These are phyloP conservation scores for Nerophis lumbriciformis DNA, from an alignment of 2,113 vertebrate species.

Conservation along the genomic window DNA sequence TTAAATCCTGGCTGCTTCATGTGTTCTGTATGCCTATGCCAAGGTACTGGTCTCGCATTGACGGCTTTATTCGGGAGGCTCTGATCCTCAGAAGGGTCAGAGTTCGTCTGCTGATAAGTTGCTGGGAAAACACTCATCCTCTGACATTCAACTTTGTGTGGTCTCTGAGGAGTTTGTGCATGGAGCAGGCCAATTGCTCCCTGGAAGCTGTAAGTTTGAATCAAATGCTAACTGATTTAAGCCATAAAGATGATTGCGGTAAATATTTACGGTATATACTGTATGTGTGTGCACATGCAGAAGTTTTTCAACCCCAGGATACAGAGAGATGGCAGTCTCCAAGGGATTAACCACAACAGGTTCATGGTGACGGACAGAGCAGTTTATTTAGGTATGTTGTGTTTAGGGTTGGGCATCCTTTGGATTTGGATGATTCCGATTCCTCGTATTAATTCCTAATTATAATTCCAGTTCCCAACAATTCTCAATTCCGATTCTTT, in stretches of 20 bases:
- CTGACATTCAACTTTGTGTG: constrained; percentile 92
- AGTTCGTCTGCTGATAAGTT: constrained; percentile 88
- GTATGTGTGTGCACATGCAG: constrained; percentile 63
- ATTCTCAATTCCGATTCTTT: too few relatives aligned
- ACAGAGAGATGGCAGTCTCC: constrained; percentile 73
- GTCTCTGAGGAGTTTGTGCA: constrained; percentile 90
- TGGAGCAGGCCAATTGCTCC: constrained; percentile 84
- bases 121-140: constrained; percentile 85
- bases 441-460: too few relatives aligned
- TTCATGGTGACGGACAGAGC: constrained; percentile 92
- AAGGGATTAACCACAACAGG: constrained; percentile 87
- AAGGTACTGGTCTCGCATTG: constrained; percentile 93
- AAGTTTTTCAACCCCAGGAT: constrained; percentile 86
- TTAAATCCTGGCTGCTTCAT: not conserved
- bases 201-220: constrained; percentile 85
- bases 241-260: not conserved
- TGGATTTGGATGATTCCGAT: too few relatives aligned
- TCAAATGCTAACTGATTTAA: constrained; percentile 1
- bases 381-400: constrained; percentile 84
- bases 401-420: not conserved
- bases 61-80: constrained; percentile 87
- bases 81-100: constrained; percentile 83
- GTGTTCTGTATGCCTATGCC: not conserved
- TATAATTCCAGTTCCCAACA: too few relatives aligned
- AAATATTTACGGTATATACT: not conserved